Evolutionary conservation across 2,797 vertebrate genomes (phyloP), one percentile per base, ranked within the genome.

Genomic region (Percopsis omiscomaycus): DNA sequence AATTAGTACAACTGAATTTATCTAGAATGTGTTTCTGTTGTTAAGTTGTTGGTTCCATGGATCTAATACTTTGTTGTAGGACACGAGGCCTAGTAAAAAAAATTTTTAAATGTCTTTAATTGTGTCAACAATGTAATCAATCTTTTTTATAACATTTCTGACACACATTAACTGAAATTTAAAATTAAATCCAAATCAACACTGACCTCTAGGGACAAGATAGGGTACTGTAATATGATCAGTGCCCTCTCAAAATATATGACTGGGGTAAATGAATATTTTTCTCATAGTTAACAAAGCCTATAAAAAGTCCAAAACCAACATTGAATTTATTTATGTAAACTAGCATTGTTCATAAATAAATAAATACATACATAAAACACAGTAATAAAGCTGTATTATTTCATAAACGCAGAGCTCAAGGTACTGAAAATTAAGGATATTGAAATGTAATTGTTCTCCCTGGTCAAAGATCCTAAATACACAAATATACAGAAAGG

Each of bases 361-460:
- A 37, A 37, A 37, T 37, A 8, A 37, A 37, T 37, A 37, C 5
- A 37, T 37, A 37, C 0, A 8, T 37, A 9, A 5, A 37, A 8
- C 9, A 37, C 32, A 37, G 32, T 37, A 37, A 37, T 8, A 37
- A 37, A 37, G 32, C 32, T 71, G 69, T 44, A 59, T 58, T 69
- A 61, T 68, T 75, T 72, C 74, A 75, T 59, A 82, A 77, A 82
- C 79, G 55, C 52, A 66, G 64, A 81, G 63, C 51, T 62, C 42
- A 65, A 71, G 22, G 22, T 64, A 50, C 55, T 55, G 22, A 61
- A 76, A 75, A 68, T 16, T 47, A 15, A 48, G 8, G 11, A 56
- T 58, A 32, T 11, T 32, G 22, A 22, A 22, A 22, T 22, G 22
- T 22, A 22, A 22, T 22, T 22, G 1, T 1, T 3, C n/a, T 1